A percentile compares a stretch with the other conserved stretches of the same genome.
These are phyloP conservation scores for Ceramica pisi DNA, from an alignment of 2,888 invertebrate species.

Conservation along the genomic window DNA sequence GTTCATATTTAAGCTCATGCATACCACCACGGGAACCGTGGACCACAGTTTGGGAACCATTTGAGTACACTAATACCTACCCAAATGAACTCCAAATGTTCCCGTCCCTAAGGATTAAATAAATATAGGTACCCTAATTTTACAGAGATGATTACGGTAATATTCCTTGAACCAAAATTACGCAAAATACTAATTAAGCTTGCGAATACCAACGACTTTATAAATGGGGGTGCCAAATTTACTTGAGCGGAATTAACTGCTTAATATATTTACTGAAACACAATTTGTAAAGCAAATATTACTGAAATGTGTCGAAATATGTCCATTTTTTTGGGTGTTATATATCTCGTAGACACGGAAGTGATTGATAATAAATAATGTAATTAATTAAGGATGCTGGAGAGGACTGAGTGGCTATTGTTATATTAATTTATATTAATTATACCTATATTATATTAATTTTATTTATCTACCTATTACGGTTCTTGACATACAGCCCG, in stretches of 20 bases:
- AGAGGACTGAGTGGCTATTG: too few relatives aligned
- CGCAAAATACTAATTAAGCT: constrained; percentile 39
- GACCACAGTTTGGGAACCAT: too few relatives aligned
- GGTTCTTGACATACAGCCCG: too few relatives aligned
- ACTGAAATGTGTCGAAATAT: background rate
- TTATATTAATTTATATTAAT: too few relatives aligned
- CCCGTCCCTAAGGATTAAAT: constrained; percentile 18
- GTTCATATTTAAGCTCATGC: too few relatives aligned
- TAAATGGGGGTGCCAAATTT: constrained; percentile 49
- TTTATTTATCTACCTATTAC: too few relatives aligned
- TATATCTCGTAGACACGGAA: too few relatives aligned
- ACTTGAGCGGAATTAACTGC: constrained; percentile 42
- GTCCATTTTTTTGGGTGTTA: background rate
- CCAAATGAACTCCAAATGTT: constrained; percentile 16
- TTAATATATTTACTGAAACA: constrained; percentile 19
- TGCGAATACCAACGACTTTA: constrained; percentile 35
- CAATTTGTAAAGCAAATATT: constrained; percentile 13
- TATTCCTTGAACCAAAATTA: constrained; percentile 35
- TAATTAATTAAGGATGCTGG: too few relatives aligned
- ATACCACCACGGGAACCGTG: too few relatives aligned
- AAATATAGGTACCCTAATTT: constrained; percentile 9
- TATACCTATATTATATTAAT: too few relatives aligned
- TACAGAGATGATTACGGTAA: constrained; percentile 17
- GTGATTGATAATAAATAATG: background rate
- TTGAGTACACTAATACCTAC: background rate